These are phyloP conservation scores for Strix aluco DNA, from an alignment of 2,113 vertebrate genomes.

Conservation along the genomic window DNA sequence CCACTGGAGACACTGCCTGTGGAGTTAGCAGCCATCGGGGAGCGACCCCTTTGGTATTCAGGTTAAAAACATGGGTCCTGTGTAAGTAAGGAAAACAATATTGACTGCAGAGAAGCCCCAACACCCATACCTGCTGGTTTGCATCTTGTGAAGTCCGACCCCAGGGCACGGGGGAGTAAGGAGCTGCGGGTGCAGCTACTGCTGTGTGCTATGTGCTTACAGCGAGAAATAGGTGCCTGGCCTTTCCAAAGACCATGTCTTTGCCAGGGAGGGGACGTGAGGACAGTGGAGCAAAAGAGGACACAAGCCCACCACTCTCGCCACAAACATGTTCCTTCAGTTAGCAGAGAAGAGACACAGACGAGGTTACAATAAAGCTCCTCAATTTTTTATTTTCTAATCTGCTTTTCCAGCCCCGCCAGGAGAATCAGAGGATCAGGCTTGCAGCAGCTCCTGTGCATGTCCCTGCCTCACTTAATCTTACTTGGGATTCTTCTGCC, in stretches of 20 bases:
- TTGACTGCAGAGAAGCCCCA: background rate
- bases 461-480: background rate
- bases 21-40: accelerated
- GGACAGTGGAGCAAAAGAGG: no score
- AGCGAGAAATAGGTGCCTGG: accelerated
- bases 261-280: background rate
- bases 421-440: background rate
- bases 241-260: background rate
- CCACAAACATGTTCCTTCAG: background rate
- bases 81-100: accelerated
- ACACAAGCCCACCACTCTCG: background rate
- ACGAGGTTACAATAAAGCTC: background rate
- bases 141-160: background rate
- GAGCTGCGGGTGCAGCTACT: background rate
- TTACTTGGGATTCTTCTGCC: background rate
- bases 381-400: background rate
- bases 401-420: background rate
- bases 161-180: accelerated
- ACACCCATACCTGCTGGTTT: no score
- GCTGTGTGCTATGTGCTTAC: accelerated
- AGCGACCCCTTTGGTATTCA: background rate
- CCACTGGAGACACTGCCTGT: accelerated
- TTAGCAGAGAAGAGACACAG: background rate
- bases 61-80: background rate
- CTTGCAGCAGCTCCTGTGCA: background rate